A percentile compares a stretch with the other conserved stretches of the same genome.
Evolutionary conservation across 2,113 vertebrate genomes (phyloP).

Genomic region (Probosciger aterrimus): DNA sequence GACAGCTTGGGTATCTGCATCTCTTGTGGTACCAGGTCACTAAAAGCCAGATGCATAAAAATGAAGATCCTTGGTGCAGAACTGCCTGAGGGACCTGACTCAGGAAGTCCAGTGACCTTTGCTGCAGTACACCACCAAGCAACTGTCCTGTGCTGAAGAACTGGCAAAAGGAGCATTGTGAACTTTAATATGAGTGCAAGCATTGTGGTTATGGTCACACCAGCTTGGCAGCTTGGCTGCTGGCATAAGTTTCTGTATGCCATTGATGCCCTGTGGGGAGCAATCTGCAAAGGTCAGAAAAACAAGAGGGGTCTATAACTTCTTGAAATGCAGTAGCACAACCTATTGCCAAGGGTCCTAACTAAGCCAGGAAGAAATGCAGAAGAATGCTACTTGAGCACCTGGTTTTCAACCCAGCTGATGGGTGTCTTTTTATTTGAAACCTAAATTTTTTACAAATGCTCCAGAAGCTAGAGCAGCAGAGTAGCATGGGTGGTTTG

Average conservation of each 20-base stretch:
- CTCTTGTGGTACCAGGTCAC: not conserved
- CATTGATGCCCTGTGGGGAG: not conserved
- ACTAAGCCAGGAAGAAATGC: not conserved
- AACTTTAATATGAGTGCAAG: not conserved
- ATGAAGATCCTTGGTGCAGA: not conserved
- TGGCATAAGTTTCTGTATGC: not conserved
- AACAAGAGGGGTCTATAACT: not conserved
- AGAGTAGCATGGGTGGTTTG: not conserved
- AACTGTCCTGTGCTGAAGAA: not conserved
- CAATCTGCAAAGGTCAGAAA: not conserved
- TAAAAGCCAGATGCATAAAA: not conserved
- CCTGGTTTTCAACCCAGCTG: not conserved
- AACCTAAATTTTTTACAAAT: not conserved
- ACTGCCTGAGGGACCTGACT: not conserved
- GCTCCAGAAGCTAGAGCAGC: not conserved
- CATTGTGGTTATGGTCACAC: not conserved
- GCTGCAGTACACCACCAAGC: not conserved
- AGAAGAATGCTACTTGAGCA: not conserved
- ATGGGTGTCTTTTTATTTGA: not conserved
- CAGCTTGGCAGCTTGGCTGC: not conserved
- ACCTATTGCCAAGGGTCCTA: not conserved
- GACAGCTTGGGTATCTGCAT: fast-evolving
- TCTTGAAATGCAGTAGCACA: not conserved
- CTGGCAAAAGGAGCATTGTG: not conserved
- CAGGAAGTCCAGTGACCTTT: not conserved